Percentiles rank a stretch among this genome's conserved stretches.
phyloP scores from a whole-genome alignment of 2,797 vertebrate genomes.

The Salmo trutta region DNA sequence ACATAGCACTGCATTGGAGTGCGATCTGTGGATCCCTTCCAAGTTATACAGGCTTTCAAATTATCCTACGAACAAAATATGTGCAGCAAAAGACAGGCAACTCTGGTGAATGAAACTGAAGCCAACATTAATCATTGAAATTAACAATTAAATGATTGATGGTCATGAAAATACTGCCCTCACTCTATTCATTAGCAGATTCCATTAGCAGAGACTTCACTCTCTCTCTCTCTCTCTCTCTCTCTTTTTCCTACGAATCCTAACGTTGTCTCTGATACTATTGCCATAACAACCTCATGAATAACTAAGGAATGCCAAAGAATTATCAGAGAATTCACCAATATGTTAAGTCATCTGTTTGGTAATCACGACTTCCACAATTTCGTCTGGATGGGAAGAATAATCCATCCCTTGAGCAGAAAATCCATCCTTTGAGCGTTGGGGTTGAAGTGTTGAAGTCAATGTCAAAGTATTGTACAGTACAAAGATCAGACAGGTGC shows the following conservation, averaged over 20 bases:
- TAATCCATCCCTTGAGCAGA: neutral
- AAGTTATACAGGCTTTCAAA: slow-evolving; percentile 29
- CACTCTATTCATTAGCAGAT: slow-evolving; percentile 45
- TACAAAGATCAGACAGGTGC: neutral
- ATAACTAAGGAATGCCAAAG: slow-evolving; percentile 2
- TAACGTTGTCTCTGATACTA: slow-evolving; percentile 30
- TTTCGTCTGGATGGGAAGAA: neutral
- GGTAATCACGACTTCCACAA: neutral
- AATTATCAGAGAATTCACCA: neutral
- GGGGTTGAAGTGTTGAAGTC: neutral
- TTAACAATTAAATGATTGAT: slow-evolving; percentile 61
- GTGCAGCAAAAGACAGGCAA: slow-evolving; percentile 41
- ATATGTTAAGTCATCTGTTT: slow-evolving; percentile 7
- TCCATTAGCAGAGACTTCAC: slow-evolving; percentile 46
- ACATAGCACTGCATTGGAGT: neutral
- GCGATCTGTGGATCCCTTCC: slow-evolving; percentile 33
- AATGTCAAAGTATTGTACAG: neutral
- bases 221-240: neutral
- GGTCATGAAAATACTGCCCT: slow-evolving; percentile 42
- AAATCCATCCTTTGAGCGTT: neutral
- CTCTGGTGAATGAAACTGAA: slow-evolving; percentile 46
- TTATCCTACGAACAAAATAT: slow-evolving; percentile 42
- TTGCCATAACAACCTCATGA: slow-evolving; percentile 30
- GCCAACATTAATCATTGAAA: slow-evolving; percentile 62
- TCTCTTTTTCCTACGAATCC: slow-evolving; percentile 10